A percentile compares a stretch with the other conserved stretches of the same genome.
Evolutionary conservation across 2,888 invertebrate genomes (phyloP).

Genomic region (Eilema sororculum): DNA sequence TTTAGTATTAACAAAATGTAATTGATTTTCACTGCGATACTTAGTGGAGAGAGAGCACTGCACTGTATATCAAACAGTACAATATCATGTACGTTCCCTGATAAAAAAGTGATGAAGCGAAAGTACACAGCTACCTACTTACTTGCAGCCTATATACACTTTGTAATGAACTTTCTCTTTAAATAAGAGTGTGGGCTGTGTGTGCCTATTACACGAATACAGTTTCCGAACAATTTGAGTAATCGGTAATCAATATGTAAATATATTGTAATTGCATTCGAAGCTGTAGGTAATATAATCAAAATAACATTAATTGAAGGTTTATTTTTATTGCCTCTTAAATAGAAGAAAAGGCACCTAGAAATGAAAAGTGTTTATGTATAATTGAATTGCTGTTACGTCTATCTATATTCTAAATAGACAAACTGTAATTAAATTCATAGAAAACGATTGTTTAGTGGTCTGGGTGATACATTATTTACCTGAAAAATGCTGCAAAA

Average conservation of each 20-base stretch:
- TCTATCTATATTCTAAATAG: too few species aligned
- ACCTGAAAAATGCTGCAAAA: too few species aligned
- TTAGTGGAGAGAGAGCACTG: too few species aligned
- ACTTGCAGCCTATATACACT: conserved; percentile 41
- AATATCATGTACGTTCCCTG: conserved; percentile 43
- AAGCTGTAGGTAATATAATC: conserved; percentile 13
- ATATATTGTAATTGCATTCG: conserved; percentile 24
- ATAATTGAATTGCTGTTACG: too few species aligned
- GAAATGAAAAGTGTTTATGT: too few species aligned
- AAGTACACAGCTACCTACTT: conserved; percentile 50
- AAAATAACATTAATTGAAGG: background rate
- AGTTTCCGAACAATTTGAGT: conserved; percentile 44
- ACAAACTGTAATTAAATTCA: too few species aligned
- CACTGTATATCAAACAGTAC: conserved; percentile 33
- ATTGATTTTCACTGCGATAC: background rate
- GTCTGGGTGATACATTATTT: too few species aligned
- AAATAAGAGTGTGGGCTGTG: conserved; percentile 53
- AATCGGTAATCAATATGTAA: conserved; percentile 46
- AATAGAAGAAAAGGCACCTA: too few species aligned
- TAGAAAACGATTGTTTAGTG: too few species aligned
- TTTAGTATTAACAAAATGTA: background rate
- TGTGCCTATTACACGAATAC: conserved; percentile 44
- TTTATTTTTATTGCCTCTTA: too few species aligned
- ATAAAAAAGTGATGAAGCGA: conserved; percentile 56
- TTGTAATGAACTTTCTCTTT: conserved; percentile 65